A percentile compares a stretch with the other conserved stretches of the same genome.
Evolutionary conservation across 37 sponge, comb jelly and placozoan species (phyloP).

Genomic region (Dysidea cf. avara): DNA sequence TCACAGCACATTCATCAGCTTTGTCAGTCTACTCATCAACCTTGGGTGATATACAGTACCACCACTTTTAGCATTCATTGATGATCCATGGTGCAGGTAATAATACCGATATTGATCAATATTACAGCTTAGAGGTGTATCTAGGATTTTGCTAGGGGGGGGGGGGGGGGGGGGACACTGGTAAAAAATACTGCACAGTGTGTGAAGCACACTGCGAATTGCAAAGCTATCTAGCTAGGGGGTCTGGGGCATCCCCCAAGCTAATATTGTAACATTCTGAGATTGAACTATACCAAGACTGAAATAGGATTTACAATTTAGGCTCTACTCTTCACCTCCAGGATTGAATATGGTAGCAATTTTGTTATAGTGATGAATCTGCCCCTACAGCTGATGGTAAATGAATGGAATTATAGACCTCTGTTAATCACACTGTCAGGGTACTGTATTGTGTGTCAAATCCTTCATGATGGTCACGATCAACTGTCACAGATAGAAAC

Average conservation of each 20-base stretch:
- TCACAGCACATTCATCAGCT: neutral
- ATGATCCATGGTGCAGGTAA: slow-evolving; percentile 34
- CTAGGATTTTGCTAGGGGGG: no score
- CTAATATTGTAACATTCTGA: no score
- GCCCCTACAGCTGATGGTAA: neutral
- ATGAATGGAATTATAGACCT: slow-evolving; percentile 11
- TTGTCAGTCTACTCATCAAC: slow-evolving; percentile 21
- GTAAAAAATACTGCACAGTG: no score
- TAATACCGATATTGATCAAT: slow-evolving; percentile 16
- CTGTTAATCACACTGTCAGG: slow-evolving; percentile 8
- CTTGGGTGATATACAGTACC: slow-evolving; percentile 23
- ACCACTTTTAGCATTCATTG: neutral
- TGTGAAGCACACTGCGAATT: no score
- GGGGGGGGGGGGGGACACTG: no score
- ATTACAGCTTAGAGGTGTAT: no score
- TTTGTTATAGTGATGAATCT: neutral
- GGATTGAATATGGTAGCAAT: no score
- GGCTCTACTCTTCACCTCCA: no score
- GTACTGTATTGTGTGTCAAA: slow-evolving; percentile 7
- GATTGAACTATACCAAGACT: no score
- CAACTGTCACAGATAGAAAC: neutral
- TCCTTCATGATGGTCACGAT: slow-evolving; percentile 3
- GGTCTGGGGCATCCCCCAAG: no score
- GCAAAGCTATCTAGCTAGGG: no score
- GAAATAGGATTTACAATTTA: no score